Evolutionary conservation across 2,888 invertebrate species (phyloP), one percentile per base, ranked within the genome.

Genomic region (Prenolepis imparis): DNA sequence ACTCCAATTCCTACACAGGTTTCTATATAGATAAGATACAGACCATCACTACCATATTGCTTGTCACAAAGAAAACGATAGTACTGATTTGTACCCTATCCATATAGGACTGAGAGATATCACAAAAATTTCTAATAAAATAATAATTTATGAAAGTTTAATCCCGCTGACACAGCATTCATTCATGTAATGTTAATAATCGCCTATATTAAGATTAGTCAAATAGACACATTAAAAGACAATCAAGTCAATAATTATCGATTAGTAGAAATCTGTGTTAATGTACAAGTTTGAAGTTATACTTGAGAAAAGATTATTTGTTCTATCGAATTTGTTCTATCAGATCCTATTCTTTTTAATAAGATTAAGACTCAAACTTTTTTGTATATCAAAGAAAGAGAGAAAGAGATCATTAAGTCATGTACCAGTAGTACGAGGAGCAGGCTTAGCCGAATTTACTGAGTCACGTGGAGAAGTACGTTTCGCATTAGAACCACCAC

Each of bases 371-470:
- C 15, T 64, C 55, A 55, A 74, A 59, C 18, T 63, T 75, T 64
- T 52, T 36, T 24, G 8, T 32, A 21, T 72, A n/a, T 55, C 59
- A 77, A n/a, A 70, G 59, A 36, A 12, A 70, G 24, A 70, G 59
- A 70, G 55, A 84, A 48, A 67, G 72, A 83, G 84, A 52, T 77
- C 44, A 73, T 84, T 73, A 80, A 84, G 73, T 86, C 68, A 96
- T 95, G 95, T 96, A 96, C 96, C 96, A 70, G 78, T 70, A 95
- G 96, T 95, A 96, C 96, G 96, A 94, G 96, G 96, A 92, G 96
- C 95, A 91, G 96, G 96, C 95, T 96, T 96, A 92, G 96, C 95
- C 92, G 96, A 84, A 88, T 93, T 93, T 95, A 95, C 94, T 57
- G 77, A 36, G 90, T 94, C 90, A 95, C 95, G 94, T 95, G 95